Base-by-base conservation (phyloP, 1,140 invertebrate species). In the Drosophila murphyi region DNA sequence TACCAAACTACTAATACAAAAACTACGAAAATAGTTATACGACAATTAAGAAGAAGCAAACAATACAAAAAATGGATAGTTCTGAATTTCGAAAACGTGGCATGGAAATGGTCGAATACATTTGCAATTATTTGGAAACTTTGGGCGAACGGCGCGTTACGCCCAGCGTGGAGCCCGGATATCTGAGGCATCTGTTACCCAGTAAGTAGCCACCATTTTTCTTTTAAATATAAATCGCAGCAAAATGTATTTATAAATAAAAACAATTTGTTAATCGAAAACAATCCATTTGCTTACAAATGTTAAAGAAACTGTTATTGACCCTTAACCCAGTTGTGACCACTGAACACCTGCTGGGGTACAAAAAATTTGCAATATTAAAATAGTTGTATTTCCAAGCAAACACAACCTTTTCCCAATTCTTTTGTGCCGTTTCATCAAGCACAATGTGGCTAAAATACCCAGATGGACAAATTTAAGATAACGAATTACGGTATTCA, bases 61-160 rank as follows among this genome's bases (percentile, higher is more conserved):
- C 10, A 43, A 61, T 4, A 57, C 20, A 54, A 60, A 65, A 65
- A 48, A 99, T 99, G 98, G 96, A 99, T 92, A 95, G 96, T 47
- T 94, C 96, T 52, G 97, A 99, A 92, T 99, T 99, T 93, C 95
- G 98, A 35, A 93, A 95, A 75, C 94, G 96, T 48, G 98, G 98
- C 8, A 97, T 97, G 92, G 97, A 99, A 93, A 99, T 99, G 97
- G 96, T 99, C 28, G 98, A 99, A 90, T 99, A 99, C 92, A 99
- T 99, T 69, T 98, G 97, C 92, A 95, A 98, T 65, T 99, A 99
- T 92, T 94, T 98, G 94, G 97, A 96, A 65, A 98, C 96, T 37
- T 95, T 99, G 60, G 93, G 94, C 29, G 94, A 95, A 50, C 93
- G 97, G 20, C 94, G 97, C 45, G 98, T 99, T 0, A 98, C 97